Percentiles rank a stretch among this genome's conserved stretches.
Conservation (phyloP, 2,888 invertebrate genomes). For the Pristionchus exspectatus region DNA sequence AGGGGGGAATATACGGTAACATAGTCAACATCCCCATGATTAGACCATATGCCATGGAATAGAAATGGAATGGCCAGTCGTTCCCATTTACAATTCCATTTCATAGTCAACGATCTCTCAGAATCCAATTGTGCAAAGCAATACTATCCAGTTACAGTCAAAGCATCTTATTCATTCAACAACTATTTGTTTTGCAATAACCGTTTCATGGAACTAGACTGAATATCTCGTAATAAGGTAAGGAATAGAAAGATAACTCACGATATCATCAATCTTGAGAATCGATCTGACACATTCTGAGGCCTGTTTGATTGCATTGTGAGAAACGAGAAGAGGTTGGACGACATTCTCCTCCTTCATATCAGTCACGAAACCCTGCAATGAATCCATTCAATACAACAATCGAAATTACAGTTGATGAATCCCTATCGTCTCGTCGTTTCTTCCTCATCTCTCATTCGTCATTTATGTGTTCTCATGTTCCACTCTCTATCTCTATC, state of each 20-base stretch:
- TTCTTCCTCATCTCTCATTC: not conserved
- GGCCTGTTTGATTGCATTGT: slow-evolving; percentile 92
- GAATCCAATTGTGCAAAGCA: not conserved
- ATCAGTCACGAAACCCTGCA: slow-evolving; percentile 92
- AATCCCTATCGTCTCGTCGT: not conserved
- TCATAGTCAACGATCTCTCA: not conserved
- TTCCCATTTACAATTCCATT: slow-evolving; percentile 10
- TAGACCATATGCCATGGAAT: slow-evolving; percentile 9
- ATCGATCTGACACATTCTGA: slow-evolving; percentile 97
- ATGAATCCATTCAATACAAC: not conserved
- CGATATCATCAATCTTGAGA: slow-evolving; percentile 99
- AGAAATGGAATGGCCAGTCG: slow-evolving; percentile 11
- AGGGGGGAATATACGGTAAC: not conserved
- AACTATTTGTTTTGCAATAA: not conserved
- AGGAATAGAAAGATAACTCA: slow-evolving; percentile 82
- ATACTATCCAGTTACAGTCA: not conserved
- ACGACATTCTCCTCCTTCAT: slow-evolving; percentile 97
- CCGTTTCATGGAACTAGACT: not conserved
- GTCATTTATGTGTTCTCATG: slow-evolving; percentile 16
- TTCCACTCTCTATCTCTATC: not conserved
- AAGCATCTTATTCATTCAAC: not conserved
- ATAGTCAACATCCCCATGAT: slow-evolving; percentile 48
- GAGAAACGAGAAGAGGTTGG: slow-evolving; percentile 95
- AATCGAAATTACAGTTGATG: not conserved
- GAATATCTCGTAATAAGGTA: not conserved